Evolutionary conservation across 1,140 invertebrate species (phyloP).

Genomic region (Vanessa tameamea): DNA sequence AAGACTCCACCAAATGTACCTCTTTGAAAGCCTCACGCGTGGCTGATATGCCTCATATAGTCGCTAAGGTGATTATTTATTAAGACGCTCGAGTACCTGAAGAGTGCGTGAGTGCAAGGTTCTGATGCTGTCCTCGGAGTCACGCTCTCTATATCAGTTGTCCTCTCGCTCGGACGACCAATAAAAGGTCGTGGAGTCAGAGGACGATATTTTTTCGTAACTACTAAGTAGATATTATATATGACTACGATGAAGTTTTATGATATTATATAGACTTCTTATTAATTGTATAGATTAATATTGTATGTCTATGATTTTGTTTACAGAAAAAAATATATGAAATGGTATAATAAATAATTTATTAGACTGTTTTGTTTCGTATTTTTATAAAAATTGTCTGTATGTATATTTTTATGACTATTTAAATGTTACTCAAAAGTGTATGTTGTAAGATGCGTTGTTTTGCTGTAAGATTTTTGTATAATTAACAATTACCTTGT

Average conservation of each 20-base stretch:
- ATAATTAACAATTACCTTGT: not conserved
- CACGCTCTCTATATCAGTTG: slow-evolving; percentile 53
- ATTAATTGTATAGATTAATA: slow-evolving; percentile 47
- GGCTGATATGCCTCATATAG: slow-evolving; percentile 35
- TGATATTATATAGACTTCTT: slow-evolving; percentile 42
- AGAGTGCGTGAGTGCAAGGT: slow-evolving; percentile 57
- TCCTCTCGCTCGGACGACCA: slow-evolving; percentile 44
- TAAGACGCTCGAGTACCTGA: slow-evolving; percentile 78
- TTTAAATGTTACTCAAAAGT: slow-evolving; percentile 1
- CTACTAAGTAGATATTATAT: slow-evolving; percentile 73
- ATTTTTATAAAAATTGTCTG: not conserved
- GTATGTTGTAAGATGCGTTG: not conserved
- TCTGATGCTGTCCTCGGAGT: slow-evolving; percentile 35
- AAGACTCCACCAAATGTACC: slow-evolving; percentile 74
- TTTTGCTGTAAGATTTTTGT: not conserved
- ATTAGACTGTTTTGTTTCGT: slow-evolving; percentile 14
- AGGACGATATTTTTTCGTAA: slow-evolving; percentile 71
- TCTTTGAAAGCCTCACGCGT: slow-evolving; percentile 65
- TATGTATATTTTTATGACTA: not conserved
- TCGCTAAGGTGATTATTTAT: slow-evolving; percentile 68
- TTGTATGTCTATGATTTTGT: slow-evolving; percentile 34
- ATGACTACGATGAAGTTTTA: slow-evolving; percentile 49
- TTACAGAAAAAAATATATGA: slow-evolving; percentile 27
- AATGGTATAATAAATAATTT: slow-evolving; percentile 40
- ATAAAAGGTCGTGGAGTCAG: slow-evolving; percentile 46